Percentiles rank a stretch among this genome's conserved stretches.
These are phyloP conservation scores for Athalia rosae DNA, from an alignment of 2,888 invertebrate species.

Conservation along the genomic window DNA sequence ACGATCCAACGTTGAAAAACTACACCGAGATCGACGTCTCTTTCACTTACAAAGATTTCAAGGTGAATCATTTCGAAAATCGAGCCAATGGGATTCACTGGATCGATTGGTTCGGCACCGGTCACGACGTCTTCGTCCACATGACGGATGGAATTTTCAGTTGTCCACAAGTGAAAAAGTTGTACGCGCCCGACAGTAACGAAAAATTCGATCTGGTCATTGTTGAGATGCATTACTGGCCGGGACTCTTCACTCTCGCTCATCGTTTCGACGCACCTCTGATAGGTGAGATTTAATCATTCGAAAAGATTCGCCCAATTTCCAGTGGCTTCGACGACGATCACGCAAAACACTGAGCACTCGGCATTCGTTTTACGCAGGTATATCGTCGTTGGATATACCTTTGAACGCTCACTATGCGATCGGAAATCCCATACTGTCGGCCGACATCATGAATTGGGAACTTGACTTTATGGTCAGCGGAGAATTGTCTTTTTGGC, in stretches of 20 bases:
- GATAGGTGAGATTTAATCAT: constrained; percentile 2
- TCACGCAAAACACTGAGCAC: too few relatives aligned
- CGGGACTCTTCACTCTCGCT: constrained; percentile 31
- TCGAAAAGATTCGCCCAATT: too few relatives aligned
- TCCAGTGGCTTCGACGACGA: too few relatives aligned
- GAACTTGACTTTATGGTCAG: background rate
- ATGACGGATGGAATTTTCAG: background rate
- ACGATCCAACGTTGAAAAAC: constrained; percentile 67
- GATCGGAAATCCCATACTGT: constrained; percentile 73
- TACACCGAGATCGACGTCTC: constrained; percentile 71
- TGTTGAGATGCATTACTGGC: background rate
- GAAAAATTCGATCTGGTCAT: constrained; percentile 51
- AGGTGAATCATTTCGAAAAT: background rate
- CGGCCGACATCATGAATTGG: constrained; percentile 62
- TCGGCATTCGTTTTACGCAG: background rate
- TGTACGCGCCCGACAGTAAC: constrained; percentile 40
- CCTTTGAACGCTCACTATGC: constrained; percentile 74
- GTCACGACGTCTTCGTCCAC: background rate
- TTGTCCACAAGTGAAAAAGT: constrained; percentile 38
- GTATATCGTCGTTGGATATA: constrained; percentile 71
- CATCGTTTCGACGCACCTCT: constrained; percentile 48
- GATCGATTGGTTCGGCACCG: background rate
- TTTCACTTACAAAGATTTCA: constrained; percentile 43
- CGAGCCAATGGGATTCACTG: constrained; percentile 21
- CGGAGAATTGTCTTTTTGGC: constrained; percentile 28